These are phyloP conservation scores for Saturnia japonica DNA, from an alignment of 2,888 invertebrate species.

Conservation along the genomic window DNA sequence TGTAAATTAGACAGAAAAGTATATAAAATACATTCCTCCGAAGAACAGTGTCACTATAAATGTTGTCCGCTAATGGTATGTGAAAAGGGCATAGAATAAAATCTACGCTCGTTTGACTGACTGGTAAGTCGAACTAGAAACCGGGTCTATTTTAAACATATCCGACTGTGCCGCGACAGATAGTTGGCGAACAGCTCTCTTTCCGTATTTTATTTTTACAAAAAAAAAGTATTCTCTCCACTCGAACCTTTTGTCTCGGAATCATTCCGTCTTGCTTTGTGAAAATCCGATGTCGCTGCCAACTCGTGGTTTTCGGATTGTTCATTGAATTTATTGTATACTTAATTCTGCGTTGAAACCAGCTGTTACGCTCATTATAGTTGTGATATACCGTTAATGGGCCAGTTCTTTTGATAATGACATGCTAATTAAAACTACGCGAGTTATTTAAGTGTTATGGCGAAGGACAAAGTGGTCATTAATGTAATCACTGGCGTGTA, in stretches of 20 bases:
- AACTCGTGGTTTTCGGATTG: conserved; percentile 38
- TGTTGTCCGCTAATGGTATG: neutral
- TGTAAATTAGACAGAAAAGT: neutral
- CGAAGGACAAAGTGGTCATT: neutral
- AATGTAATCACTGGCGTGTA: neutral
- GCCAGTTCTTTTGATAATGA: conserved; percentile 34
- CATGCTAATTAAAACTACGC: conserved; percentile 30
- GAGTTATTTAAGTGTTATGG: neutral
- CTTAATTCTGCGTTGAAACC: conserved; percentile 43
- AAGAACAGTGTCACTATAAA: neutral
- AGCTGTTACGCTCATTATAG: conserved; percentile 46
- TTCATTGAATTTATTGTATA: conserved; percentile 42
- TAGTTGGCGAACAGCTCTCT: conserved; percentile 70
- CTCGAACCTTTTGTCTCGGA: conserved; percentile 66
- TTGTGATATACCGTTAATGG: conserved; percentile 36
- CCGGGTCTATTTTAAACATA: conserved; percentile 63
- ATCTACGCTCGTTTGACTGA: conserved; percentile 41
- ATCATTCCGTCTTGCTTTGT: conserved; percentile 18
- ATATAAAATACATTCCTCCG: neutral
- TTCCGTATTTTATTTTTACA: conserved; percentile 72
- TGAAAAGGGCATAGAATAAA: conserved; percentile 12
- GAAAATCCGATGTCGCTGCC: conserved; percentile 42
- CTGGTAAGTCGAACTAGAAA: conserved; percentile 62
- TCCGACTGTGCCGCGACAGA: conserved; percentile 64
- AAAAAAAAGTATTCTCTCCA: conserved; percentile 56